Conservation (phyloP, 1,140 invertebrate species). For the Drosophila sp. region DNA sequence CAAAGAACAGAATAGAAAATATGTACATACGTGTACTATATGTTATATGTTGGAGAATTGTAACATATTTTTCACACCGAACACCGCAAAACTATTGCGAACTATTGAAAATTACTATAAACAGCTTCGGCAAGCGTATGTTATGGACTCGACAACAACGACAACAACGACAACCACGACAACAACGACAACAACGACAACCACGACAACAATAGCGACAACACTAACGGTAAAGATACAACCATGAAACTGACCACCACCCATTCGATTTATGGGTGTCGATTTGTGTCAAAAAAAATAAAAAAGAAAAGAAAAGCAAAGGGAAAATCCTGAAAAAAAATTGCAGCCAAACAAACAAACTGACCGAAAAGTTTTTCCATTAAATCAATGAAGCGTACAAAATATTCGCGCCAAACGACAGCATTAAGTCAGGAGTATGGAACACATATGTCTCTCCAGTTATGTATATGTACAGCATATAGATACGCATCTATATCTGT, state of each 20-base stretch:
- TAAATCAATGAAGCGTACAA: conserved; percentile 80
- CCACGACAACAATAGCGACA: too few relatives aligned
- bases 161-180: conserved; percentile 30
- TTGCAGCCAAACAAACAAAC: conserved; percentile 43
- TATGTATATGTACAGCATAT: conserved; percentile 12
- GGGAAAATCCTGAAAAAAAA: neutral
- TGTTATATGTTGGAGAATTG: conserved; percentile 31
- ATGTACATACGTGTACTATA: neutral
- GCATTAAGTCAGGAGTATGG: conserved; percentile 50
- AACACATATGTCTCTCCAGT: conserved; percentile 11
- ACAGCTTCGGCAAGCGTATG: conserved; percentile 55
- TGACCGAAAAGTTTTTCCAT: conserved; percentile 76
- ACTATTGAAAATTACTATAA: conserved; percentile 79
- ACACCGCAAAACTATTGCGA: conserved; percentile 76
- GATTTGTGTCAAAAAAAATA: conserved; percentile 44
- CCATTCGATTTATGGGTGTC: conserved; percentile 69
- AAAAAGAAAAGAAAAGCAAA: conserved; percentile 6
- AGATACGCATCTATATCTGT: conserved; percentile 4
- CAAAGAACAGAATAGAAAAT: conserved; percentile 3
- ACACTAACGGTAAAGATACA: too few relatives aligned
- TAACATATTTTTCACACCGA: conserved; percentile 73
- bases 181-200: conserved; percentile 25
- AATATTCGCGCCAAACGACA: conserved; percentile 74
- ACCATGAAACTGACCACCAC: conserved; percentile 43
- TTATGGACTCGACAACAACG: conserved; percentile 46